Percentiles rank a stretch among this genome's conserved stretches.
These are phyloP conservation scores for Alfaro cultratus DNA, from an alignment of 2,797 vertebrate species.

Conservation along the genomic window DNA sequence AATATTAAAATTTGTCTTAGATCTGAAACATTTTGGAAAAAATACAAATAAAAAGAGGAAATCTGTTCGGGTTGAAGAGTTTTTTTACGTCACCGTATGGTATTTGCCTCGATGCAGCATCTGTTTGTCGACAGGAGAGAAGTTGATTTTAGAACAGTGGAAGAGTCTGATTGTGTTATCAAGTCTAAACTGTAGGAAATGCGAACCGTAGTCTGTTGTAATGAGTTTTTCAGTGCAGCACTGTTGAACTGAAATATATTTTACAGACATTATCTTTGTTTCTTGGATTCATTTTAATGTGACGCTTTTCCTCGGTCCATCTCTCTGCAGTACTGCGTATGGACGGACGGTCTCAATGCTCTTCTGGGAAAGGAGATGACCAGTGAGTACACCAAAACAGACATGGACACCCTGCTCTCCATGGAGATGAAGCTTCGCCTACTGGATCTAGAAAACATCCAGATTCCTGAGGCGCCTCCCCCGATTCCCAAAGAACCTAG, in stretches of 20 bases:
- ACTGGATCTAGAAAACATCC: slow-evolving; percentile 98
- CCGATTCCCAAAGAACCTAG: slow-evolving; percentile 99
- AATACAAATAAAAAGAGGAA: background rate
- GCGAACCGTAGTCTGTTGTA: background rate
- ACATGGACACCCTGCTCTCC: slow-evolving; percentile 97
- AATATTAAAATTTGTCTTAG: background rate
- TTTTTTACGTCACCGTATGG: background rate
- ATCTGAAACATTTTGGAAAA: background rate
- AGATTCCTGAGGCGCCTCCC: slow-evolving; percentile 96
- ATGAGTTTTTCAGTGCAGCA: background rate
- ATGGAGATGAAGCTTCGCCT: slow-evolving; percentile 99
- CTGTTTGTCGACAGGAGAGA: background rate
- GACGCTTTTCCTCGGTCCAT: background rate
- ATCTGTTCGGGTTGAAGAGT: background rate
- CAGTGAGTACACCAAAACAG: slow-evolving; percentile 94
- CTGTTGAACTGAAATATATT: background rate
- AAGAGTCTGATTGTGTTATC: background rate
- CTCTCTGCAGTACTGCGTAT: slow-evolving; percentile 91
- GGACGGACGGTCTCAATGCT: slow-evolving; percentile 97
- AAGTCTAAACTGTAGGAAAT: background rate
- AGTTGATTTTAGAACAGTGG: background rate
- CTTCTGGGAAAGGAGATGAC: slow-evolving; percentile 98
- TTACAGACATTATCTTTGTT: background rate
- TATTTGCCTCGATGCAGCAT: background rate
- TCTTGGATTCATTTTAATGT: background rate